These are phyloP conservation scores for Pachyuromys duprasi DNA, from an alignment of 2,797 vertebrate genomes.

Conservation along the genomic window DNA sequence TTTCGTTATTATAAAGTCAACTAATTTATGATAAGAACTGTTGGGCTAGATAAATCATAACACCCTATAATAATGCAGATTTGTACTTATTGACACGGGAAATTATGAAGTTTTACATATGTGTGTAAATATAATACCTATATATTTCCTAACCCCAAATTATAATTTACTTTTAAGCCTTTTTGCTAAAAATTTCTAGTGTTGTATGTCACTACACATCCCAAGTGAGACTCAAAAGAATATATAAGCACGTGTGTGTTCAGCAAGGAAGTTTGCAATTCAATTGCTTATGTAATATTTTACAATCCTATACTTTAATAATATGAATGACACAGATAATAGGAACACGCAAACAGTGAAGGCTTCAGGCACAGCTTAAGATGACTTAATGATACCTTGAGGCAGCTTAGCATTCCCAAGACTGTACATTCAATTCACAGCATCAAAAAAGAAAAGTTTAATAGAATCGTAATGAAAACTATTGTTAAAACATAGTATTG, in stretches of 20 bases:
- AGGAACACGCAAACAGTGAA: slow-evolving; percentile 34
- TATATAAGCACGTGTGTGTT: not conserved
- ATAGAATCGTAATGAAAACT: not conserved
- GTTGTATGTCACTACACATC: not conserved
- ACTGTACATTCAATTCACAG: not conserved
- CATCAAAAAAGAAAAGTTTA: not conserved
- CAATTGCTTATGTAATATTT: not conserved
- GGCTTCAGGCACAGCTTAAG: not conserved
- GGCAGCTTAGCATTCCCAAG: not conserved
- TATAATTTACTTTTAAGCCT: not conserved
- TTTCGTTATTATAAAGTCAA: slow-evolving; percentile 28
- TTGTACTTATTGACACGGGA: slow-evolving; percentile 20
- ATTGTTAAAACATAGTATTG: not conserved
- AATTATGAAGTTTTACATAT: slow-evolving; percentile 25
- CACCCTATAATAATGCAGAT: not conserved
- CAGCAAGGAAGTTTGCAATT: slow-evolving; percentile 1
- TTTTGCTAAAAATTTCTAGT: not conserved
- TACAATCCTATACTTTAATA: slow-evolving; percentile 2
- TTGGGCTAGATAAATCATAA: slow-evolving; percentile 23
- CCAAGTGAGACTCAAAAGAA: slow-evolving; percentile 27
- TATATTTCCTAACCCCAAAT: not conserved
- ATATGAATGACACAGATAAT: not conserved
- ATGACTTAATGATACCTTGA: not conserved
- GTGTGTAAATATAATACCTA: not conserved
- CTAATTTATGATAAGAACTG: not conserved